A percentile compares a stretch with the other conserved stretches of the same genome.
Evolutionary conservation across 2,113 vertebrate genomes (phyloP).

Genomic region (human): DNA sequence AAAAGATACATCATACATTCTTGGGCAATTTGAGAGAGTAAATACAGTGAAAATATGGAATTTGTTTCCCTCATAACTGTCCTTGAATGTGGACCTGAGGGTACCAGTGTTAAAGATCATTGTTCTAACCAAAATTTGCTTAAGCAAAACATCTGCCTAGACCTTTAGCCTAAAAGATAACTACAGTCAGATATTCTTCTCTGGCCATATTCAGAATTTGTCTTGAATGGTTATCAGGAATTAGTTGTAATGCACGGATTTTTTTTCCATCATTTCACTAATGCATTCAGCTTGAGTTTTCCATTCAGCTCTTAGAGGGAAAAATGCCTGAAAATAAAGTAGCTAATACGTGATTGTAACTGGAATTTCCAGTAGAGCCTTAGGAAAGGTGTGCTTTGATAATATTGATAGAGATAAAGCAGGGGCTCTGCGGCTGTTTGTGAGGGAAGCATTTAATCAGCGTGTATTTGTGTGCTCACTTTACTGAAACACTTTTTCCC

Average conservation of each 20-base stretch:
- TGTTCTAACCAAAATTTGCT: constrained; percentile 8
- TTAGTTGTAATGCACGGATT: neutral
- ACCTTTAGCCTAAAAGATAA: neutral
- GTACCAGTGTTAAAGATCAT: neutral
- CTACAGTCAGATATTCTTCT: neutral
- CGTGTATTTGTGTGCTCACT: neutral
- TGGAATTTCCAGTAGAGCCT: neutral
- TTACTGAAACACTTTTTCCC: neutral
- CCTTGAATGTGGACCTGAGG: neutral
- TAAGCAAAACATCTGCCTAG: neutral
- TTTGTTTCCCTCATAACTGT: neutral
- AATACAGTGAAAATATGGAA: neutral
- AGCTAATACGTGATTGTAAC: neutral
- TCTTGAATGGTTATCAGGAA: neutral
- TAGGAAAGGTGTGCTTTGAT: constrained; percentile 13
- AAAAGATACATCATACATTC: neutral
- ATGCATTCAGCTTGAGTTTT: neutral
- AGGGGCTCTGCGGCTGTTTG: neutral
- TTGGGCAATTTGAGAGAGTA: neutral
- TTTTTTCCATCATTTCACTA: neutral
- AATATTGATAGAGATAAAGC: neutral
- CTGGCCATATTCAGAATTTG: neutral
- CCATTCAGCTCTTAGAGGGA: neutral
- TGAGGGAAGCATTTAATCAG: constrained; percentile 8
- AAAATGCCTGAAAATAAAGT: neutral